Conservation (phyloP, 2,888 invertebrate genomes). For the Globia sparganii region DNA sequence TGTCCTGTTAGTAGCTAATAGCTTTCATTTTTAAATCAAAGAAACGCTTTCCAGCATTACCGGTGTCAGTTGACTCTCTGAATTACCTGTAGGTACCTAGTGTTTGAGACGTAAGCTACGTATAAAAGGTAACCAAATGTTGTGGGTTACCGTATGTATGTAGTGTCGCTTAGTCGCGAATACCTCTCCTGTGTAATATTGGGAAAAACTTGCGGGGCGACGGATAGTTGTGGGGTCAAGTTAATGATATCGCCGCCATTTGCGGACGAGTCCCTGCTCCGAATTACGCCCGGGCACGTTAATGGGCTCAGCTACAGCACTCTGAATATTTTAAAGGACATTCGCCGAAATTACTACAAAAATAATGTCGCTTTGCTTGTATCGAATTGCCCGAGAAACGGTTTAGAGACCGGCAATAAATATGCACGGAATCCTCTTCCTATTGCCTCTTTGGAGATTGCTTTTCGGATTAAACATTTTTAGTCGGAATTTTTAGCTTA, state of each 20-base stretch:
- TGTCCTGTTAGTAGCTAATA: slow-evolving; percentile 42
- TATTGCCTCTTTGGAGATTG: slow-evolving; percentile 87
- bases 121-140: slow-evolving; percentile 74
- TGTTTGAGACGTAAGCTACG: slow-evolving; percentile 64
- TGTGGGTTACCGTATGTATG: slow-evolving; percentile 63
- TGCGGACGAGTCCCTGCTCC: slow-evolving; percentile 86
- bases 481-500: slow-evolving; percentile 69
- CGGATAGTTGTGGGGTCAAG: slow-evolving; percentile 88
- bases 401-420: slow-evolving; percentile 88
- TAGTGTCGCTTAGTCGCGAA: slow-evolving; percentile 75
- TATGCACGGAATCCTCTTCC: slow-evolving; percentile 87
- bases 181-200: slow-evolving; percentile 87
- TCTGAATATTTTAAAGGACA: slow-evolving; percentile 91
- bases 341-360: slow-evolving; percentile 90
- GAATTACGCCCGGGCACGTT: slow-evolving; percentile 89
- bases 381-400: slow-evolving; percentile 89
- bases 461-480: slow-evolving; percentile 86
- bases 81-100: slow-evolving; percentile 63
- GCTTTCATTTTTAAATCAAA: slow-evolving; percentile 56
- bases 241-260: slow-evolving; percentile 90
- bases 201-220: slow-evolving; percentile 87
- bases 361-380: slow-evolving; percentile 90
- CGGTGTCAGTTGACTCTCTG: slow-evolving; percentile 36
- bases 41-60: slow-evolving; percentile 44
- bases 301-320: slow-evolving; percentile 88